Evolutionary conservation across 2,113 vertebrate species (phyloP), one percentile per base, ranked within the genome.

Genomic region (Pyxicephalus adspersus): DNA sequence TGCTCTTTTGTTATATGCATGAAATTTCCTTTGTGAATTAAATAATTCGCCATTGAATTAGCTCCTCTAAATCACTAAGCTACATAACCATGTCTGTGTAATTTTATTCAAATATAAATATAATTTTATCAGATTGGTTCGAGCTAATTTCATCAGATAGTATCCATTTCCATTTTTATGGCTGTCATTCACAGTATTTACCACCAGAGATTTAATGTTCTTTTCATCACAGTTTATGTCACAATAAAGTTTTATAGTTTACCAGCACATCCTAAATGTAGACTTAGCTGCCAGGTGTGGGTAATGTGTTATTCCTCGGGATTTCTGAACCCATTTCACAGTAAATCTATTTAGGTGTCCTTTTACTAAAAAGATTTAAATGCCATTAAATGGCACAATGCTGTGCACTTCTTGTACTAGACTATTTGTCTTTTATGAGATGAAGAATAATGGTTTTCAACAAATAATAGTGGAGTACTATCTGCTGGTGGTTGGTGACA

Each of bases 151-250:
- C 28, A 54, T 55, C 50, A 66, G 66, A 75, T 57, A 38, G 63
- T 82, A 66, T 66, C 50, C 57, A 50, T 65, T 82, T 75, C 61
- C 61, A 82, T 82, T 55, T 79, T 82, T 58, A 74, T 75, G 71
- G 70, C 28, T 75, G 71, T 57, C 70, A 82, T 81, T 81, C 70
- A 74, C 55, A 74, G 45, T 65, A 51, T 64, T 81, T 81, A 74
- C 77, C 22, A 26, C 23, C 50, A 25, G 11, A 45, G 34, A 29
- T 60, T 50, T 70, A 60, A 45, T 19, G 25, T 22, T 25, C 29
- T 31, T 74, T 28, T 72, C 51, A 25, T 28, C 19, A 29, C 25
- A 66, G 25, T 77, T 54, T 68, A 55, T 26, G 25, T 64, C 25
- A 19, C 6, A 18, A 20, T 38, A n/a, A 60, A 9, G 23, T 74